Conservation (phyloP, 2,888 invertebrate genomes). For the Limnephilus marmoratus region DNA sequence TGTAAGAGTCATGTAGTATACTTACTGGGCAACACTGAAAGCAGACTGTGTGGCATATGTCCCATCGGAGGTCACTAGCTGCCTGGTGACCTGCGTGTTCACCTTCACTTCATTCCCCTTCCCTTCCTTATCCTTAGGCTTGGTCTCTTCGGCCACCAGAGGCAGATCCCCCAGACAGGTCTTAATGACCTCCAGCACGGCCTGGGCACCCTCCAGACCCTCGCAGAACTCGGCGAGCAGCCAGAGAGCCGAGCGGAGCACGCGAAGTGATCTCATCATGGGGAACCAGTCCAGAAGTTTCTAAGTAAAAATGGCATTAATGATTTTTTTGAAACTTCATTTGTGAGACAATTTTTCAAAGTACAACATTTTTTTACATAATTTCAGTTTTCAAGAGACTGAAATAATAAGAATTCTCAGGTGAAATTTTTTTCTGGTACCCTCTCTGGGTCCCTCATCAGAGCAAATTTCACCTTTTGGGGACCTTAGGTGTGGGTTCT, state of each 20-base stretch:
- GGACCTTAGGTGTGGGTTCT: no score
- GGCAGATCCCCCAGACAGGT: constrained; percentile 70
- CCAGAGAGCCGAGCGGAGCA: constrained; percentile 97
- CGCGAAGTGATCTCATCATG: constrained; percentile 92
- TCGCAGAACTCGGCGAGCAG: constrained; percentile 97
- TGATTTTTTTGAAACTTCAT: not conserved
- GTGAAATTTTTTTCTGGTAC: no score
- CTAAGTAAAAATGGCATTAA: constrained; percentile 68
- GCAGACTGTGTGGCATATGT: constrained; percentile 99
- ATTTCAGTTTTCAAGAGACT: no score
- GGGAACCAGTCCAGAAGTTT: constrained; percentile 89
- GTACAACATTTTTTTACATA: not conserved
- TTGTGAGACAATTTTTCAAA: constrained; percentile 5
- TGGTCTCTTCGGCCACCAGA: constrained; percentile 66
- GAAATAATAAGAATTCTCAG: no score
- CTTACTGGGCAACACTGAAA: constrained; percentile 89
- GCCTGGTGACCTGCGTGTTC: constrained; percentile 73
- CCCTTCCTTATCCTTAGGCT: constrained; percentile 78
- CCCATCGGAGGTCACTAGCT: constrained; percentile 97
- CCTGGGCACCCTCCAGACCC: constrained; percentile 84
- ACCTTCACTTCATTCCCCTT: constrained; percentile 76
- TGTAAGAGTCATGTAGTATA: constrained; percentile 64
- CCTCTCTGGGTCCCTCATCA: no score
- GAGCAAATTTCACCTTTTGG: no score
- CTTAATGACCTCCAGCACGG: constrained; percentile 87